These are phyloP conservation scores for Trileptium ribeirensis DNA, from an alignment of 2,888 invertebrate species.

Conservation along the genomic window DNA sequence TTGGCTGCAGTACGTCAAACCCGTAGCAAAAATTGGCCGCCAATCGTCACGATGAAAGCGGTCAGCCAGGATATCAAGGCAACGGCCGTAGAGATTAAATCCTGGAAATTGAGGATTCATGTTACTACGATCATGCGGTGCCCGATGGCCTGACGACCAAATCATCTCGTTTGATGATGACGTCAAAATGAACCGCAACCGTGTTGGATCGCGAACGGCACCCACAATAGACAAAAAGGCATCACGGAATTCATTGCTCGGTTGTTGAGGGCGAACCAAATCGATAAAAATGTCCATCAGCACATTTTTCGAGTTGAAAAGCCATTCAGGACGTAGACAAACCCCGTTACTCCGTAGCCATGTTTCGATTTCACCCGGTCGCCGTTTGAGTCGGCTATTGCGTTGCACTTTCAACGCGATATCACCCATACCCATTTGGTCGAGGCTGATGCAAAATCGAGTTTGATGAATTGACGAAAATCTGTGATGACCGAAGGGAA, in stretches of 20 bases:
- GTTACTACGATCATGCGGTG: neutral
- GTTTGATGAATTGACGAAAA: neutral
- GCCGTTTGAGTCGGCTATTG: neutral
- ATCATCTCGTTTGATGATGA: neutral
- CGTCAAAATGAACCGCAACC: neutral
- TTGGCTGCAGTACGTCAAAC: neutral
- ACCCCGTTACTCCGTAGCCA: neutral
- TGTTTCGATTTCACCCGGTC: neutral
- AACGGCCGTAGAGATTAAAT: neutral
- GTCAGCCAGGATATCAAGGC: neutral
- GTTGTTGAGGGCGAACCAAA: neutral
- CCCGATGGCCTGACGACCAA: neutral
- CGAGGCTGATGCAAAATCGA: neutral
- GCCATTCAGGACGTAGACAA: neutral
- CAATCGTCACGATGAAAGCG: neutral
- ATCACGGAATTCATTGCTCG: neutral
- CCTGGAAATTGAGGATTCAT: neutral
- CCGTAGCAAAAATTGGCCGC: neutral
- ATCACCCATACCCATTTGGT: neutral
- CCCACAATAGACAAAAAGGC: neutral
- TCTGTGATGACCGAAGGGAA: neutral
- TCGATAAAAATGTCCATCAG: neutral
- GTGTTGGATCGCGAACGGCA: neutral
- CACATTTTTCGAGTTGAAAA: neutral
- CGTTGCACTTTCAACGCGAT: neutral